These are phyloP conservation scores for Leptonema lineaticorne DNA, from an alignment of 1,140 invertebrate species.

Conservation along the genomic window DNA sequence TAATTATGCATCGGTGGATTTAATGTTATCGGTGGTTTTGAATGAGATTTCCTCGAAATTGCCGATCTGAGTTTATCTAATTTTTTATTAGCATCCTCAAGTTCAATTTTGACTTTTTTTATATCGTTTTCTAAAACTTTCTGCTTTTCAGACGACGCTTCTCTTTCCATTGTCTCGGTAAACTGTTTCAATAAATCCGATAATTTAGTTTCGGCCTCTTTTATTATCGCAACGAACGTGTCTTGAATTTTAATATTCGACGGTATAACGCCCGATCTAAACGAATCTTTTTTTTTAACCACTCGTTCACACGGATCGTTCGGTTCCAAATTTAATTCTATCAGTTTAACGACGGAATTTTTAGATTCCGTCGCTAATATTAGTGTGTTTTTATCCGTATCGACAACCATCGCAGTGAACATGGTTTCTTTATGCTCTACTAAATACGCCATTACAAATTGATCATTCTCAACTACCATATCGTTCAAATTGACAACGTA, in stretches of 20 bases:
- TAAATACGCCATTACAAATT: neutral
- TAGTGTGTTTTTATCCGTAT: neutral
- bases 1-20: too few relatives aligned
- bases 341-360: too few relatives aligned
- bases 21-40: too few relatives aligned
- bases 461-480: neutral
- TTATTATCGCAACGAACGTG: neutral
- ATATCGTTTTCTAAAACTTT: neutral
- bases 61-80: neutral
- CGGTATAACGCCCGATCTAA: too few relatives aligned
- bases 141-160: neutral
- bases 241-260: too few relatives aligned
- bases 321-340: too few relatives aligned
- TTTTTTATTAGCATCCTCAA: neutral
- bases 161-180: neutral
- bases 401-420: neutral
- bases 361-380: neutral
- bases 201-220: neutral
- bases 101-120: neutral
- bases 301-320: too few relatives aligned
- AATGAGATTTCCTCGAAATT: too few relatives aligned
- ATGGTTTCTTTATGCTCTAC: neutral
- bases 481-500: neutral
- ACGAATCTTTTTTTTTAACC: too few relatives aligned
- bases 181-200: neutral